These are phyloP conservation scores for Dryomyza anilis DNA, from an alignment of 2,888 invertebrate genomes.

Conservation along the genomic window DNA sequence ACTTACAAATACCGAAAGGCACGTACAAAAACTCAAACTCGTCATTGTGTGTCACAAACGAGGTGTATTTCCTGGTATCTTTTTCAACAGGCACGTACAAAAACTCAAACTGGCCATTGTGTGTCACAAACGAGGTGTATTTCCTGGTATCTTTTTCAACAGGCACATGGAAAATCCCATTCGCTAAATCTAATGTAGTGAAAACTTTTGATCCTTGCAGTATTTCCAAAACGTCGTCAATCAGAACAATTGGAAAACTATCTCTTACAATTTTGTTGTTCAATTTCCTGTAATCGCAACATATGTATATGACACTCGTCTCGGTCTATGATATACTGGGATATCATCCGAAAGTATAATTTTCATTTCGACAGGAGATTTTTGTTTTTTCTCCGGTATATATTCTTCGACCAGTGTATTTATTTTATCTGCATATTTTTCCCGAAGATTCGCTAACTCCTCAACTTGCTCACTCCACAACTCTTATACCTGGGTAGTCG, in stretches of 20 bases:
- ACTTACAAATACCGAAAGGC: slow-evolving; percentile 37
- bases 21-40: no score
- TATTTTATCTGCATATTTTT: no score
- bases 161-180: slow-evolving; percentile 39
- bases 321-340: slow-evolving; percentile 28
- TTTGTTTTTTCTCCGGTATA: no score
- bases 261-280: slow-evolving; percentile 34
- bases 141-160: slow-evolving; percentile 34
- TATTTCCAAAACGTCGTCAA: slow-evolving; percentile 31
- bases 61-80: no score
- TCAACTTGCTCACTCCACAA: no score
- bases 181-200: slow-evolving; percentile 35
- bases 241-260: slow-evolving; percentile 32
- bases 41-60: no score
- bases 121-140: slow-evolving; percentile 40
- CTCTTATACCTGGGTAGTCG: no score
- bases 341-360: slow-evolving; percentile 19
- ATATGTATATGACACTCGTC: slow-evolving; percentile 23
- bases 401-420: no score
- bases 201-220: slow-evolving; percentile 35
- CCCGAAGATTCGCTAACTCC: no score
- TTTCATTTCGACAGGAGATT: slow-evolving; percentile 31
- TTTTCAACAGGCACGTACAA: no score
- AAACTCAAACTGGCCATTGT: slow-evolving; percentile 38
- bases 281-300: slow-evolving; percentile 34